Conservation (phyloP, 1,140 invertebrate genomes). For the Doryteuthis pealeii region DNA sequence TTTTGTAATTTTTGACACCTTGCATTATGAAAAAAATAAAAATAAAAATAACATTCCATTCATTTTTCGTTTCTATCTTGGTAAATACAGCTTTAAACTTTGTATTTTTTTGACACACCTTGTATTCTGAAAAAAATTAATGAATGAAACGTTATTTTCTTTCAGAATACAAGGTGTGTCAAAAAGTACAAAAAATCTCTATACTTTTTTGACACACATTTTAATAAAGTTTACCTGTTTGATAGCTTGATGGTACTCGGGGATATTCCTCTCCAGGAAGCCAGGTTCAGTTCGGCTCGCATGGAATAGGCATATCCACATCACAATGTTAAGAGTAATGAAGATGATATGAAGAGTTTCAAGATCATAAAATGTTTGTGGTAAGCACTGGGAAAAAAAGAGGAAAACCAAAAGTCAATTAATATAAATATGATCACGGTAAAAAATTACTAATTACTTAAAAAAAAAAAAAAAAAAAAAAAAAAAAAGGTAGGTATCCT, state of each 20-base stretch:
- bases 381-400: slow-evolving; percentile 71
- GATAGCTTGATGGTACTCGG: slow-evolving; percentile 84
- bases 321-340: slow-evolving; percentile 83
- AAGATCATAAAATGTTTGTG: slow-evolving; percentile 85
- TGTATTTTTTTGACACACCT: too few species aligned
- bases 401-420: neutral
- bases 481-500: neutral
- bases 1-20: too few species aligned
- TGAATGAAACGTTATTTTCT: too few species aligned
- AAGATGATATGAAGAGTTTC: slow-evolving; percentile 84
- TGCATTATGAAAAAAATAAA: too few species aligned
- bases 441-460: neutral
- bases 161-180: too few species aligned
- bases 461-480: neutral
- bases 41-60: too few species aligned
- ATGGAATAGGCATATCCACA: slow-evolving; percentile 91
- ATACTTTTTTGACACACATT: too few species aligned
- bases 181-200: too few species aligned
- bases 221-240: slow-evolving; percentile 61
- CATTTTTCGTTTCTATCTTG: too few species aligned
- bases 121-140: too few species aligned
- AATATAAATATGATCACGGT: neutral
- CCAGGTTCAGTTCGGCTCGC: slow-evolving; percentile 86
- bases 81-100: too few species aligned
- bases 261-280: slow-evolving; percentile 83